Conservation (phyloP, 37 sponge, comb jelly and placozoan genomes). For the Corticium candelabrum region DNA sequence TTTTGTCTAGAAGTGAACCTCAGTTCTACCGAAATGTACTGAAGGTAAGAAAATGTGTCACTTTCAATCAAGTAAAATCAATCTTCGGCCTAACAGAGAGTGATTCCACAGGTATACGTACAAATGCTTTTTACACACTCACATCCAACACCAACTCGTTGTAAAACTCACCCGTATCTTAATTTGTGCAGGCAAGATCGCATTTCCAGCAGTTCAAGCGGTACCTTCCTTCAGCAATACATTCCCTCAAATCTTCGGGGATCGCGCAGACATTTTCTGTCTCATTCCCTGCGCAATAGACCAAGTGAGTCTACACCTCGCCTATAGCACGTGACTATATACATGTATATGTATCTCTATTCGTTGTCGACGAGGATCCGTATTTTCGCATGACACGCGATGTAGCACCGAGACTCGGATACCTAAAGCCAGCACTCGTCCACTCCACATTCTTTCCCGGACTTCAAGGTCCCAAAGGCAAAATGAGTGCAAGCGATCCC, state of each 20-base stretch:
- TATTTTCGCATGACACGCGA: conserved; percentile 99
- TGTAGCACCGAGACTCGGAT: conserved; percentile 94
- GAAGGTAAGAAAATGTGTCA: conserved; percentile 90
- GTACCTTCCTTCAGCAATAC: conserved; percentile 87
- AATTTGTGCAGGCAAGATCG: conserved; percentile 67
- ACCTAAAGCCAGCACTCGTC: conserved; percentile 86
- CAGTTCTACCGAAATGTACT: conserved; percentile 70
- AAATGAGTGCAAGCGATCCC: conserved; percentile 96
- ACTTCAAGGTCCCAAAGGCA: conserved; percentile 91
- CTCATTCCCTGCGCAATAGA: conserved; percentile 99
- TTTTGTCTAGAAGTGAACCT: conserved; percentile 36
- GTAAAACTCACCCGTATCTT: too few relatives aligned
- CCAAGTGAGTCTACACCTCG: too few relatives aligned
- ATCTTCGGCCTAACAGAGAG: conserved; percentile 93
- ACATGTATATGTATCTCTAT: not conserved
- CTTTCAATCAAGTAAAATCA: conserved; percentile 86
- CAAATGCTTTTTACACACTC: too few relatives aligned
- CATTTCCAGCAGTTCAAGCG: conserved; percentile 96
- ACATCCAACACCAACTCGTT: too few relatives aligned
- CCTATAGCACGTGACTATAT: too few relatives aligned
- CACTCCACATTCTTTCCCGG: conserved; percentile 98
- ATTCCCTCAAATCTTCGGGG: conserved; percentile 94
- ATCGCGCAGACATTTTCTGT: conserved; percentile 71
- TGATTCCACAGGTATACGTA: conserved; percentile 93
- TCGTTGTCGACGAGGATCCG: conserved; percentile 85